Conservation (phyloP, 2,888 invertebrate genomes). For the Scaptomyza tumidula region DNA sequence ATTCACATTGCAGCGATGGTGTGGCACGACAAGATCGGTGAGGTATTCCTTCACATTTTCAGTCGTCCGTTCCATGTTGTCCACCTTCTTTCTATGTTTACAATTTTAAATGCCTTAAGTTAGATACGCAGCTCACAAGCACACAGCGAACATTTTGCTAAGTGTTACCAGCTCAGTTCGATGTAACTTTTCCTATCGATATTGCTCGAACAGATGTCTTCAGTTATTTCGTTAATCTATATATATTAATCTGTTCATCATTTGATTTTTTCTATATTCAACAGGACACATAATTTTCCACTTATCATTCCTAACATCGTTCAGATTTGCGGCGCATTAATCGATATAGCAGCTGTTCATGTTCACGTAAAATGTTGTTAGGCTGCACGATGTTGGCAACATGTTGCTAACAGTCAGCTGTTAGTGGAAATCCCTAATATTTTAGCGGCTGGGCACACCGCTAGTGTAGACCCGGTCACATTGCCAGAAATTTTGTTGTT, state of each 20-base stretch:
- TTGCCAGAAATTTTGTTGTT: constrained; percentile 53
- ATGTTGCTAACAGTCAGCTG: constrained; percentile 52
- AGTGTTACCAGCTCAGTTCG: not conserved
- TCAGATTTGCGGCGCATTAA: not conserved
- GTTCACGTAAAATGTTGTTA: not conserved
- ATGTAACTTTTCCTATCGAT: not conserved
- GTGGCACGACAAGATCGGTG: constrained; percentile 76
- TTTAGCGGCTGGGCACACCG: constrained; percentile 28
- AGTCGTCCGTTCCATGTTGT: constrained; percentile 32
- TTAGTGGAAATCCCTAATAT: constrained; percentile 36
- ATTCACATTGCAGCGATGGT: constrained; percentile 69
- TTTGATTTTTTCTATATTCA: not conserved
- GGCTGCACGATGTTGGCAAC: constrained; percentile 15
- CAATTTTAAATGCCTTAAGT: constrained; percentile 3
- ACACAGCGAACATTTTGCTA: too few relatives aligned
- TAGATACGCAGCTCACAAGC: constrained; percentile 1
- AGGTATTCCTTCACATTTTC: constrained; percentile 71
- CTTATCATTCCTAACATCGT: not conserved
- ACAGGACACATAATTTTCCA: not conserved
- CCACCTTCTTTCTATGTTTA: not conserved
- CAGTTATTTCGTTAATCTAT: too few relatives aligned
- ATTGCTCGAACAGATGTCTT: not conserved
- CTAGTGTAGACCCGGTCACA: constrained; percentile 35
- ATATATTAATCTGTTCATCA: not conserved
- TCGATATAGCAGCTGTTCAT: constrained; percentile 16